These are phyloP conservation scores for Tromatobia lineatoria DNA, from an alignment of 2,888 invertebrate genomes.

Conservation along the genomic window DNA sequence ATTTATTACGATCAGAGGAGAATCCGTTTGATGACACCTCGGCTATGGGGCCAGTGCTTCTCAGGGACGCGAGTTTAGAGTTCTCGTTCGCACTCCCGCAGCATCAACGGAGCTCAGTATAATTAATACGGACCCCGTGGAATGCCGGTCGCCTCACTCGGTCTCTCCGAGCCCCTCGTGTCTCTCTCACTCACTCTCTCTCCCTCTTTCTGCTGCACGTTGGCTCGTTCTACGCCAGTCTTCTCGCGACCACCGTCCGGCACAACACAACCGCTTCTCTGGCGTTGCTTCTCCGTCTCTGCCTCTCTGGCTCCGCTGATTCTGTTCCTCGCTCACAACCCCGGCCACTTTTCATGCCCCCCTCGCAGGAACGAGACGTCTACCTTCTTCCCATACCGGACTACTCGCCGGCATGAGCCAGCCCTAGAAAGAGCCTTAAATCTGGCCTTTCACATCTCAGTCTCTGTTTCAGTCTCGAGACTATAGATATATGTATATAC, in stretches of 20 bases:
- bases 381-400: constrained; percentile 60
- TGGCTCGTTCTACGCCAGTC: constrained; percentile 77
- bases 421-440: constrained; percentile 65
- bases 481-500: background rate
- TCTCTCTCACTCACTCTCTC: constrained; percentile 56
- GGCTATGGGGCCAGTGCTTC: constrained; percentile 39
- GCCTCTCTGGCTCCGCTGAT: constrained; percentile 54
- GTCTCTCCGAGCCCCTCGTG: constrained; percentile 55
- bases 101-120: constrained; percentile 82
- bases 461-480: constrained; percentile 47
- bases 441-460: constrained; percentile 58
- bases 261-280: constrained; percentile 50
- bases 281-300: constrained; percentile 52
- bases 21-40: constrained; percentile 69
- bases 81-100: constrained; percentile 79
- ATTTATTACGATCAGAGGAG: constrained; percentile 68
- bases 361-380: constrained; percentile 62
- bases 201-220: constrained; percentile 68
- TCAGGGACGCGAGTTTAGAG: constrained; percentile 65
- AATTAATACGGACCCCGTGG: constrained; percentile 85
- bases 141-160: constrained; percentile 84
- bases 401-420: constrained; percentile 38
- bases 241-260: constrained; percentile 68
- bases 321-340: constrained; percentile 62
- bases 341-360: constrained; percentile 69